phyloP scores from a whole-genome alignment of 2,888 invertebrate genomes.

The Capitulum mitella region DNA sequence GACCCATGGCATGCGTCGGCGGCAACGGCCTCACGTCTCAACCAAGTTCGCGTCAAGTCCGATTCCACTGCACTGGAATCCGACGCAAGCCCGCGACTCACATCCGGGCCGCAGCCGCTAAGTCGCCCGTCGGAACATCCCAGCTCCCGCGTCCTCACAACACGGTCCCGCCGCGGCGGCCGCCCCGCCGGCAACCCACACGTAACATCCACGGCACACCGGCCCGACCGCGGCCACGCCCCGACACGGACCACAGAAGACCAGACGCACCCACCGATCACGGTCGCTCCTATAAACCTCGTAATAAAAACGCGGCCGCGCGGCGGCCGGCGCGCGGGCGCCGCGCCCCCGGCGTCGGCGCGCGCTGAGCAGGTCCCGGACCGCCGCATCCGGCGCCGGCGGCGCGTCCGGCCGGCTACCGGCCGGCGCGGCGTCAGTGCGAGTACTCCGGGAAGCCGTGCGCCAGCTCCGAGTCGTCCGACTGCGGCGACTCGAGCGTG shows the following conservation, averaged over 20 bases:
- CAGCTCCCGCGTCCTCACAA: background rate
- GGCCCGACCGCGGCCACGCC: background rate
- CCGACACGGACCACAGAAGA: background rate
- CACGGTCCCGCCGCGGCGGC: too few species aligned
- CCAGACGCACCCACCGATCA: background rate
- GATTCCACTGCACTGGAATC: too few species aligned
- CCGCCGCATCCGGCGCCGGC: too few species aligned
- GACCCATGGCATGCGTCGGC: too few species aligned
- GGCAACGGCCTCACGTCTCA: too few species aligned
- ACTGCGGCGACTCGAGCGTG: conserved; percentile 5
- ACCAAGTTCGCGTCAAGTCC: too few species aligned
- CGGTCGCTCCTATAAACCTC: background rate
- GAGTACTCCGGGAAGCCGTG: conserved; percentile 2
- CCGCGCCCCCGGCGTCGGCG: background rate
- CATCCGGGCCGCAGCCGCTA: too few species aligned
- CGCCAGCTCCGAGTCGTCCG: conserved; percentile 21
- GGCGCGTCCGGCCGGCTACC: background rate
- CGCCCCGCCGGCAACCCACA: too few species aligned
- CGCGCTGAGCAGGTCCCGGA: background rate
- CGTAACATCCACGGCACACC: background rate
- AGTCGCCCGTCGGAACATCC: too few species aligned
- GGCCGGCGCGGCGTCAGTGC: background rate
- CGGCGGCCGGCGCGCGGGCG: background rate
- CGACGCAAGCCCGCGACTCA: too few species aligned
- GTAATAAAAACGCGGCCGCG: conserved; percentile 3